A percentile compares a stretch with the other conserved stretches of the same genome.
Evolutionary conservation across 2,888 invertebrate species (phyloP).

Genomic region (Lithophane leautieri): DNA sequence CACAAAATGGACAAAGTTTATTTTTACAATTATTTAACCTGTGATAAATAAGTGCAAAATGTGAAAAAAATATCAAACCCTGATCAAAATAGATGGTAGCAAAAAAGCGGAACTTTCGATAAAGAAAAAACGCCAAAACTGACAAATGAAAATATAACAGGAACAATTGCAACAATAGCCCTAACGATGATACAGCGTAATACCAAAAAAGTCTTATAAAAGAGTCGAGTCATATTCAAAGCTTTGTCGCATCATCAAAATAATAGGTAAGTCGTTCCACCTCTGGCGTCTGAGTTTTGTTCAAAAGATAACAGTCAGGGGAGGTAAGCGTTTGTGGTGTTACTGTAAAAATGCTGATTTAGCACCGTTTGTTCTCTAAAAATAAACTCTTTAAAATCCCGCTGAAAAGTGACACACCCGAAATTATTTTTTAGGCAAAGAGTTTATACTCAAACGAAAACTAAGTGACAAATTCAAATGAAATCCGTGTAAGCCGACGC

Average conservation of each 20-base stretch:
- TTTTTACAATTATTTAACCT: neutral
- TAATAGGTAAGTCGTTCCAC: slow-evolving; percentile 81
- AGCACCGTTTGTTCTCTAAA: slow-evolving; percentile 53
- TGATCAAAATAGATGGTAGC: slow-evolving; percentile 21
- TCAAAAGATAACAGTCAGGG: slow-evolving; percentile 75
- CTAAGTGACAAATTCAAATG: slow-evolving; percentile 48
- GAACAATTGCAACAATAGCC: slow-evolving; percentile 69
- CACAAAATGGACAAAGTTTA: neutral
- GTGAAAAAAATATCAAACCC: neutral
- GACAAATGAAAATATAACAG: slow-evolving; percentile 45
- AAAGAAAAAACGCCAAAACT: slow-evolving; percentile 26
- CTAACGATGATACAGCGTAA: slow-evolving; percentile 70
- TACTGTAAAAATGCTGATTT: slow-evolving; percentile 69
- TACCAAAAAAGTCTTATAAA: slow-evolving; percentile 70
- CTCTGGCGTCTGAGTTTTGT: slow-evolving; percentile 75
- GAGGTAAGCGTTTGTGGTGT: slow-evolving; percentile 69
- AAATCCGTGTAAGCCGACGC: slow-evolving; percentile 36
- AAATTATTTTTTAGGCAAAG: slow-evolving; percentile 18
- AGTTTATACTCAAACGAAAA: slow-evolving; percentile 5
- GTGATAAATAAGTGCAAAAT: neutral
- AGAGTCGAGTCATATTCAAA: slow-evolving; percentile 79
- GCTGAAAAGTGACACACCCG: slow-evolving; percentile 9
- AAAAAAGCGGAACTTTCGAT: slow-evolving; percentile 17
- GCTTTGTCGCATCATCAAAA: slow-evolving; percentile 83
- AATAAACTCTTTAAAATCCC: slow-evolving; percentile 27